These are phyloP conservation scores for Babyrousa celebensis DNA, from an alignment of 2,797 vertebrate species.

Conservation along the genomic window DNA sequence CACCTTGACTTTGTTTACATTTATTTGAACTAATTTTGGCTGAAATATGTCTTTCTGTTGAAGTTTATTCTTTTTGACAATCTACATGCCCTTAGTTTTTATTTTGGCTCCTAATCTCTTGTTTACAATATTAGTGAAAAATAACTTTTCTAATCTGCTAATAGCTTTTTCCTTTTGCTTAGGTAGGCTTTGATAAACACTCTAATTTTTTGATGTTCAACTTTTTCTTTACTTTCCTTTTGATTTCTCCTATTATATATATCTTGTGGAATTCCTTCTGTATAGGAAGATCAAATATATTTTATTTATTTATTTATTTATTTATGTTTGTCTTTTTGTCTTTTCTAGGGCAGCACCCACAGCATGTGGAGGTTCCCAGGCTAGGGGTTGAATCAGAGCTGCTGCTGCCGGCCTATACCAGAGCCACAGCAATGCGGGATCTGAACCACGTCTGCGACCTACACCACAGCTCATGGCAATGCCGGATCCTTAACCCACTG, in stretches of 20 bases:
- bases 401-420: too few relatives aligned
- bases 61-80: not conserved
- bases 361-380: too few relatives aligned
- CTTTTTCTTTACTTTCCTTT: not conserved
- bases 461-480: too few relatives aligned
- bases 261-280: not conserved
- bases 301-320: not conserved
- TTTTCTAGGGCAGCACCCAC: too few relatives aligned
- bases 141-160: not conserved
- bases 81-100: not conserved
- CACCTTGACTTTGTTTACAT: not conserved
- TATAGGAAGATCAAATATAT: not conserved
- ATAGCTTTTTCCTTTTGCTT: not conserved
- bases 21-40: conserved; percentile 11
- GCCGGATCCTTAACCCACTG: too few relatives aligned
- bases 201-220: not conserved
- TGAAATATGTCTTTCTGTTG: not conserved
- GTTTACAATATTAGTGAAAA: not conserved
- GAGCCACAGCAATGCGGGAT: too few relatives aligned
- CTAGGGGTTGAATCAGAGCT: too few relatives aligned
- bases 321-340: too few relatives aligned
- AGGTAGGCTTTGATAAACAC: not conserved
- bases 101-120: not conserved
- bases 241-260: not conserved
- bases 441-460: too few relatives aligned